Percentiles rank a stretch among this genome's conserved stretches.
These are phyloP conservation scores for Scrobipalpa atriplicella DNA, from an alignment of 2,888 invertebrate species.

Conservation along the genomic window DNA sequence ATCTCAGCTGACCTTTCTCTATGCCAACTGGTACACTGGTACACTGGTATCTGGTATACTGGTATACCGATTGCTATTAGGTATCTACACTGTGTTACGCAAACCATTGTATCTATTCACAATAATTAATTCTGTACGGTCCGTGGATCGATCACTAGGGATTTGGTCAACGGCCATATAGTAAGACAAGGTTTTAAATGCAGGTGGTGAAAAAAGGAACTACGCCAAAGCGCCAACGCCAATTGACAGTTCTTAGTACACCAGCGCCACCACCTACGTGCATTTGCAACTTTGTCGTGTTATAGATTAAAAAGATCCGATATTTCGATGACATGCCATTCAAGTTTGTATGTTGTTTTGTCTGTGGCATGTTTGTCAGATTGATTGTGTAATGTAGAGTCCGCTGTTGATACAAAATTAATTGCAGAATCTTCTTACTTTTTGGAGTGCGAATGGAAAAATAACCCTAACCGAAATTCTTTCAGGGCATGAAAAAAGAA, in stretches of 20 bases:
- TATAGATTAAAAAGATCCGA: slow-evolving; percentile 58
- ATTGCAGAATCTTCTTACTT: too few relatives aligned
- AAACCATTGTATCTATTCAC: slow-evolving; percentile 47
- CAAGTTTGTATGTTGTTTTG: not conserved
- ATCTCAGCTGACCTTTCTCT: slow-evolving; percentile 5
- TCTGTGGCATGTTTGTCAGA: not conserved
- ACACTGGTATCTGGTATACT: too few relatives aligned
- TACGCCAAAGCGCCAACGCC: too few relatives aligned
- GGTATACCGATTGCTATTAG: slow-evolving; percentile 21
- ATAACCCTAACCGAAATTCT: too few relatives aligned
- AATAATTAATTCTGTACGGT: slow-evolving; percentile 65
- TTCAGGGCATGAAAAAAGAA: too few relatives aligned
- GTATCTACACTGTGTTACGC: slow-evolving; percentile 35
- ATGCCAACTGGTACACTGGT: too few relatives aligned
- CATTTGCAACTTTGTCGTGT: too few relatives aligned
- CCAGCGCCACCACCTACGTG: too few relatives aligned
- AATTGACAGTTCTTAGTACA: too few relatives aligned
- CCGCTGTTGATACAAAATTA: too few relatives aligned
- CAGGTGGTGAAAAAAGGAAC: not conserved
- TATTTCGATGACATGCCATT: slow-evolving; percentile 63
- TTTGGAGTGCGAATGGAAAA: too few relatives aligned
- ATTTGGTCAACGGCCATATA: slow-evolving; percentile 48
- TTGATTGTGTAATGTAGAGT: not conserved
- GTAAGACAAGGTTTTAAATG: not conserved
- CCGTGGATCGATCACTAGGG: slow-evolving; percentile 69